phyloP scores from a whole-genome alignment of 2,797 vertebrate genomes.

The Carcharodon carcharias region DNA sequence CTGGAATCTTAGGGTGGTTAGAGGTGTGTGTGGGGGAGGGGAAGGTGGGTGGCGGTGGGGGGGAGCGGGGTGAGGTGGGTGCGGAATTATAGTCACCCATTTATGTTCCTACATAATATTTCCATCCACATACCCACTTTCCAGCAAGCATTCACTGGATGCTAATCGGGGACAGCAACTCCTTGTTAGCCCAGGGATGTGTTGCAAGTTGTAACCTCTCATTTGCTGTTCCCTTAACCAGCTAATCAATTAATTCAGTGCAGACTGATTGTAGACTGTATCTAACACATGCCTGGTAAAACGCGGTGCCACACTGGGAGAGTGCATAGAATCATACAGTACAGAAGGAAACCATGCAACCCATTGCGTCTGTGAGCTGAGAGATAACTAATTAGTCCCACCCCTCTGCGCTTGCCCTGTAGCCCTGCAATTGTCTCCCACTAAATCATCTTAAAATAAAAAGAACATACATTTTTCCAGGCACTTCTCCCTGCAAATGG shows the following conservation, averaged over 20 bases:
- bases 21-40: too few relatives aligned
- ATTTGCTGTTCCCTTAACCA: neutral
- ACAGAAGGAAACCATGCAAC: neutral
- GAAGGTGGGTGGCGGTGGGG: too few relatives aligned
- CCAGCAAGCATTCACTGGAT: neutral
- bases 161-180: neutral
- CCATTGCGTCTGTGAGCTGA: neutral
- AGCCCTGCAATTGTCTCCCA: neutral
- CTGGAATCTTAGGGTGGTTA: neutral
- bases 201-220: neutral
- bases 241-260: neutral
- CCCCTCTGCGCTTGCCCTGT: neutral
- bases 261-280: neutral
- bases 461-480: neutral
- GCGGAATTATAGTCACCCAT: neutral
- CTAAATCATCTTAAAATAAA: neutral
- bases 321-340: neutral
- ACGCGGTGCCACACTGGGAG: neutral
- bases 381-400: neutral
- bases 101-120: neutral
- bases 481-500: neutral
- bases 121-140: neutral
- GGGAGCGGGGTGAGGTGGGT: too few relatives aligned
- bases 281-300: neutral
- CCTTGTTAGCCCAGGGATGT: neutral